phyloP scores from a whole-genome alignment of 2,797 vertebrate genomes.

The Notamacropus eugenii region DNA sequence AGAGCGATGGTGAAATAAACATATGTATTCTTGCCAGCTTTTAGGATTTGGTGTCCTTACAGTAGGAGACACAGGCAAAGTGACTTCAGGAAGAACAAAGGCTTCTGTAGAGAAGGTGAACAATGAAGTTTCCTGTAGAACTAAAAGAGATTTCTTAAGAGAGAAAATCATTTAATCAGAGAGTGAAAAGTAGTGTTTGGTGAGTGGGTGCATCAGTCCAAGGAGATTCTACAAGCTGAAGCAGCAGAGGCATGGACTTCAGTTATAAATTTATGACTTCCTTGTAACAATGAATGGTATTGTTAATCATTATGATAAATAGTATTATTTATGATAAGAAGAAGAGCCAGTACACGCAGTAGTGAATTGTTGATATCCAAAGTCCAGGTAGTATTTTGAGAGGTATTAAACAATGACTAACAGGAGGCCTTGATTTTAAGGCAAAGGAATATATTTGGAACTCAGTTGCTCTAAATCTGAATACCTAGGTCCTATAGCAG shows the following conservation, averaged over 20 bases:
- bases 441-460: neutral
- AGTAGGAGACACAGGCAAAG: conserved; percentile 87
- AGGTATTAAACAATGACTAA: neutral
- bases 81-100: conserved; percentile 88
- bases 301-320: neutral
- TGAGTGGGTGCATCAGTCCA: conserved; percentile 1
- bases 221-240: neutral
- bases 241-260: neutral
- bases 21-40: conserved; percentile 96
- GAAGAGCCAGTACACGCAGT: neutral
- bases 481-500: neutral
- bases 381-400: neutral
- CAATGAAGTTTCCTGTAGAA: conserved; percentile 82
- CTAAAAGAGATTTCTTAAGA: conserved; percentile 66
- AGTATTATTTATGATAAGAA: neutral
- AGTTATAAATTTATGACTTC: neutral
- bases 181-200: conserved; percentile 13
- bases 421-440: neutral
- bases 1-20: conserved; percentile 99
- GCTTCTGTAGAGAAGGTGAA: conserved; percentile 84
- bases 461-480: neutral
- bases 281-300: neutral
- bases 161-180: conserved; percentile 62
- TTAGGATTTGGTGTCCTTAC: conserved; percentile 92
- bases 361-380: neutral